These are phyloP conservation scores for Caenorhabditis inopinata DNA, from an alignment of 1,140 invertebrate species.

Conservation along the genomic window DNA sequence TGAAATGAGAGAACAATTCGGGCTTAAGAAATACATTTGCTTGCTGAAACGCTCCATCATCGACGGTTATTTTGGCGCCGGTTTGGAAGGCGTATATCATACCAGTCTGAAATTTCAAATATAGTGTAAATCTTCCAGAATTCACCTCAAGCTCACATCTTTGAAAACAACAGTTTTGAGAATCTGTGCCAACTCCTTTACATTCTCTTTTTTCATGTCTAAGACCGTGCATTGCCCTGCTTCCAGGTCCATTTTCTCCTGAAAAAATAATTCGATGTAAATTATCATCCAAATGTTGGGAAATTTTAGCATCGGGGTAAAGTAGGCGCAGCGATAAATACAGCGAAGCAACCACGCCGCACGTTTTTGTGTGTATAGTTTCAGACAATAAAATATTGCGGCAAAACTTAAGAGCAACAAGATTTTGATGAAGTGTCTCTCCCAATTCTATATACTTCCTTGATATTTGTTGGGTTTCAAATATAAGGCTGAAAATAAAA, in stretches of 20 bases:
- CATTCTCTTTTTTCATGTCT: constrained; percentile 19
- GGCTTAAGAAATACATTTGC: background rate
- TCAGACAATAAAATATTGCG: too few relatives aligned
- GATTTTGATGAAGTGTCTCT: too few relatives aligned
- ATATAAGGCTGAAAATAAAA: too few relatives aligned
- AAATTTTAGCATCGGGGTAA: too few relatives aligned
- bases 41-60: constrained; percentile 2
- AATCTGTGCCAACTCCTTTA: constrained; percentile 2
- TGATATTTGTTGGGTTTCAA: too few relatives aligned
- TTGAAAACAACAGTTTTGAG: background rate
- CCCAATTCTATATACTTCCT: too few relatives aligned
- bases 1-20: background rate
- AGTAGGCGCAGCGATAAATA: too few relatives aligned
- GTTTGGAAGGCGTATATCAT: background rate
- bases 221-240: background rate
- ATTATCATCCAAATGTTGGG: too few relatives aligned
- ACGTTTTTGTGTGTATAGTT: too few relatives aligned
- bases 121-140: background rate
- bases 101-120: background rate
- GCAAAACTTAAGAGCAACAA: too few relatives aligned
- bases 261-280: too few relatives aligned
- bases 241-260: background rate
- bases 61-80: background rate
- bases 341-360: too few relatives aligned
- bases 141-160: background rate